Evolutionary conservation across 1,140 invertebrate genomes (phyloP).

Genomic region (Drosophila orena): DNA sequence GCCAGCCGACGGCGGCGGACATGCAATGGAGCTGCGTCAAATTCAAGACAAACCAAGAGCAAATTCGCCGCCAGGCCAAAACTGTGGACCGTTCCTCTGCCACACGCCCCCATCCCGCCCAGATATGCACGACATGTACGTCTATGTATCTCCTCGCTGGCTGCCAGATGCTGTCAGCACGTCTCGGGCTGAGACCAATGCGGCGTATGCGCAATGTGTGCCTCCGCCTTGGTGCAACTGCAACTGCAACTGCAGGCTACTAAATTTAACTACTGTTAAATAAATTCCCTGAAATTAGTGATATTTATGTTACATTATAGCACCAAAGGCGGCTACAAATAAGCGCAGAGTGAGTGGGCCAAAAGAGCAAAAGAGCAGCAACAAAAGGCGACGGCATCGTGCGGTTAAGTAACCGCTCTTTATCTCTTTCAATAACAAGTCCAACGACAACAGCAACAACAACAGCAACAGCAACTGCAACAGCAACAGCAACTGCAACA

Average conservation of each 20-base stretch:
- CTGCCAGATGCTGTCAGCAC: constrained; percentile 68
- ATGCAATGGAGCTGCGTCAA: constrained; percentile 62
- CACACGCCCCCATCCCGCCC: not conserved
- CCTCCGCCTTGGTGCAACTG: constrained; percentile 5
- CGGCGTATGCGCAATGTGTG: constrained; percentile 71
- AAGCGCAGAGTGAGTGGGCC: constrained; percentile 4
- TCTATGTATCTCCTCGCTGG: constrained; percentile 13
- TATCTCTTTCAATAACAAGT: constrained; percentile 80
- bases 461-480: constrained; percentile 25
- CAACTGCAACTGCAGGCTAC: constrained; percentile 58
- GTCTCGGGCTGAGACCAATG: constrained; percentile 49
- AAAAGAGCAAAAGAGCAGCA: constrained; percentile 27
- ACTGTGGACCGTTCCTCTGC: not conserved
- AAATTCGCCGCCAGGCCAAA: constrained; percentile 57
- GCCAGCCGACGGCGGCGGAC: constrained; percentile 55
- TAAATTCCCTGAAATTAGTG: constrained; percentile 80
- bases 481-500: constrained; percentile 19
- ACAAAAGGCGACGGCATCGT: constrained; percentile 58
- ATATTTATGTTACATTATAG: constrained; percentile 79
- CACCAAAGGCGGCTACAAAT: constrained; percentile 66
- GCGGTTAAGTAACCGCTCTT: constrained; percentile 81
- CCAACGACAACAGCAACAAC: constrained; percentile 61
- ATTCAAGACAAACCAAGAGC: constrained; percentile 68
- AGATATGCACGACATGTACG: not conserved
- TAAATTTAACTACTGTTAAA: constrained; percentile 79